Percentiles rank a stretch among this genome's conserved stretches.
Conservation (phyloP, 2,888 invertebrate genomes). For the Brachycybe producta region DNA sequence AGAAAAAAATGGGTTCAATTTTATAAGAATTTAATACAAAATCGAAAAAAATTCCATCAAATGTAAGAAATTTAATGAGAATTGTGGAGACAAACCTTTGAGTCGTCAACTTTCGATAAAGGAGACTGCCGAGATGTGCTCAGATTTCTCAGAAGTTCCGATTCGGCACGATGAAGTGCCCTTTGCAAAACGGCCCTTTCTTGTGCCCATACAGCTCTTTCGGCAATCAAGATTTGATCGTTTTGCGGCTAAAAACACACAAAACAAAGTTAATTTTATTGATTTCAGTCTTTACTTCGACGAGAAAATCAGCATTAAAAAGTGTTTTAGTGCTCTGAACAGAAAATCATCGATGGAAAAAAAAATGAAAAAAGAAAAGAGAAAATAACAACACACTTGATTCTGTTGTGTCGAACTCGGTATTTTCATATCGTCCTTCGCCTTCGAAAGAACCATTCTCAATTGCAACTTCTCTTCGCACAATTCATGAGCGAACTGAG, state of each 20-base stretch:
- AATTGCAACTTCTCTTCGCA: slow-evolving; percentile 30
- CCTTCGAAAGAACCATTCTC: slow-evolving; percentile 24
- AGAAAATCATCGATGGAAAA: too few species aligned
- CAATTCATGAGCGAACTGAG: slow-evolving; percentile 26
- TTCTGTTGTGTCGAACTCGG: neutral
- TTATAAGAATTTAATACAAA: neutral
- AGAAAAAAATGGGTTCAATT: neutral
- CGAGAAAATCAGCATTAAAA: too few species aligned
- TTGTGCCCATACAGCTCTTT: slow-evolving; percentile 23
- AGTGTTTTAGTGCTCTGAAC: too few species aligned
- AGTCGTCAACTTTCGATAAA: slow-evolving; percentile 6
- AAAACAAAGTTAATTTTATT: too few species aligned
- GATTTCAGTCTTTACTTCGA: too few species aligned
- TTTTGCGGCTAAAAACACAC: too few species aligned
- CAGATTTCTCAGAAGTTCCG: slow-evolving; percentile 10
- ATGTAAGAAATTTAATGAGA: neutral
- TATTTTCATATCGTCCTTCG: slow-evolving; percentile 25
- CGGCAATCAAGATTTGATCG: slow-evolving; percentile 19
- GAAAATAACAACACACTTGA: too few species aligned
- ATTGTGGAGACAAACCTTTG: neutral
- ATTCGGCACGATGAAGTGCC: slow-evolving; percentile 27
- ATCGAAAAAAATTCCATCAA: neutral
- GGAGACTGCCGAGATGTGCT: slow-evolving; percentile 1
- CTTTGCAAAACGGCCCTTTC: slow-evolving; percentile 23
- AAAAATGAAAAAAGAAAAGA: too few species aligned